These are phyloP conservation scores for Anser cygnoides DNA, from an alignment of 2,113 vertebrate genomes.

Conservation along the genomic window DNA sequence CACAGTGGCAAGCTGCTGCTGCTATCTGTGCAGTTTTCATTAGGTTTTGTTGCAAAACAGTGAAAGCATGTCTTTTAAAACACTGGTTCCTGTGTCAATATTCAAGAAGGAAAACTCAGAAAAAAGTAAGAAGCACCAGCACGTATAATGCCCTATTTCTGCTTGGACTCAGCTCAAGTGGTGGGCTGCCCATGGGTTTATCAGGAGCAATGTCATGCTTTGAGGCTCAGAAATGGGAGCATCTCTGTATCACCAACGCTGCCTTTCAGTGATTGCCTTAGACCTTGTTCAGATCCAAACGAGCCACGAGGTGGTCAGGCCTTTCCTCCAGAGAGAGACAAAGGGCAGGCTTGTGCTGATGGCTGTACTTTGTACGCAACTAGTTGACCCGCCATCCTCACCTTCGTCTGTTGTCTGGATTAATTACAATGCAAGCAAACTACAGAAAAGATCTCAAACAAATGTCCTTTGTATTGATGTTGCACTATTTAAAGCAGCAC, in stretches of 20 bases:
- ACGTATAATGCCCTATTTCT: accelerated
- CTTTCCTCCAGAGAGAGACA: background rate
- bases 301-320: background rate
- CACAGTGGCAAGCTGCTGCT: background rate
- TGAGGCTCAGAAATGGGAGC: background rate
- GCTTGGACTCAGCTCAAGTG: background rate
- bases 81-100: background rate
- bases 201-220: background rate
- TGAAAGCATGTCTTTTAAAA: background rate
- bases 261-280: background rate
- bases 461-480: background rate
- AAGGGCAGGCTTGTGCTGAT: background rate
- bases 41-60: background rate
- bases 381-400: background rate
- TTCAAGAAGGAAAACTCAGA: background rate
- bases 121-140: background rate
- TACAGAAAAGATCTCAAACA: background rate
- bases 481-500: background rate
- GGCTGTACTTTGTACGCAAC: background rate
- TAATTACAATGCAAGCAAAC: background rate
- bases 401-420: background rate
- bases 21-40: background rate
- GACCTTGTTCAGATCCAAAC: background rate
- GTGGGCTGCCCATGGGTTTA: background rate
- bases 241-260: accelerated